Evolutionary conservation across 1,140 invertebrate genomes (phyloP).

Genomic region (Himalopsyche phryganea): DNA sequence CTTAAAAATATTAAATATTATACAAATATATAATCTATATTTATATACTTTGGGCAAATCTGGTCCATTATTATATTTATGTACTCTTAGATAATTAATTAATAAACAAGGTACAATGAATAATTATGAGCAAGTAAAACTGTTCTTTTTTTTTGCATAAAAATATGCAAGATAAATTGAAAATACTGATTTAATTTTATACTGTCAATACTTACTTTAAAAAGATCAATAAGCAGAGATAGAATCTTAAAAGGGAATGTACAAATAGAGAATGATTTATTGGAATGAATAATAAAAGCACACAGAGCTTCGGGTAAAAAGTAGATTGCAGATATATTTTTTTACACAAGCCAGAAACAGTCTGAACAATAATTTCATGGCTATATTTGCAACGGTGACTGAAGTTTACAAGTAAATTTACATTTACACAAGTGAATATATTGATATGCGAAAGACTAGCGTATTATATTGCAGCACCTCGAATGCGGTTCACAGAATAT

Average conservation of each 20-base stretch:
- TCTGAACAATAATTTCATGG: too few species aligned
- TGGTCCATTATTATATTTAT: background rate
- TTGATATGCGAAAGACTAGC: slow-evolving; percentile 6
- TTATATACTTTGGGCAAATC: too few species aligned
- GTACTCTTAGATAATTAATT: background rate
- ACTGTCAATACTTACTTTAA: background rate
- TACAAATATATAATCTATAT: too few species aligned
- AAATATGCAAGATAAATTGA: background rate
- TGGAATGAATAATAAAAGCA: background rate
- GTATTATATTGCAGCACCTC: slow-evolving; percentile 8
- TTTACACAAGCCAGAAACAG: too few species aligned
- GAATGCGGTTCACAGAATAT: background rate
- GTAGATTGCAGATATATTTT: too few species aligned
- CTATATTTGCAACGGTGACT: background rate
- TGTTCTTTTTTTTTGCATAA: background rate
- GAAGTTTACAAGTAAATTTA: background rate
- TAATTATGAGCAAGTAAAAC: background rate
- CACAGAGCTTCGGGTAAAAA: background rate
- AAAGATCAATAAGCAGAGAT: background rate
- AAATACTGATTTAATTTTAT: background rate
- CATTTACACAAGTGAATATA: background rate
- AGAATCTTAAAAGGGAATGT: background rate
- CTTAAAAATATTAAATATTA: too few species aligned
- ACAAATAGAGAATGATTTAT: slow-evolving; percentile 2
- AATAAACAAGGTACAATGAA: background rate